A percentile compares a stretch with the other conserved stretches of the same genome.
These are phyloP conservation scores for Bubo bubo DNA, from an alignment of 2,113 vertebrate genomes.

Conservation along the genomic window DNA sequence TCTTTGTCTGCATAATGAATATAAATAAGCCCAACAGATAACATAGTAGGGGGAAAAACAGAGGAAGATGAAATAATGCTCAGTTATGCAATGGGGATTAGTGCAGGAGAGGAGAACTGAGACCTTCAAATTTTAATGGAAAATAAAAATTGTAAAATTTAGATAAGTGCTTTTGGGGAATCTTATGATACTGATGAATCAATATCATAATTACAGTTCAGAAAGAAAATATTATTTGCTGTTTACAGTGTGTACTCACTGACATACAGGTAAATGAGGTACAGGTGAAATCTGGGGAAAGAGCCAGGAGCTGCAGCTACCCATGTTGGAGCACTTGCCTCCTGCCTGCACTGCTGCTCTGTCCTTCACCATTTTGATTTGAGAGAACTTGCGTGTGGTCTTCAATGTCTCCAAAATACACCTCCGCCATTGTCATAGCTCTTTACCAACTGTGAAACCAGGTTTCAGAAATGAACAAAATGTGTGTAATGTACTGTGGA, in stretches of 20 bases:
- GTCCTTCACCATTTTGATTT: background rate
- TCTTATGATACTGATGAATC: background rate
- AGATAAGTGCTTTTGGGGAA: background rate
- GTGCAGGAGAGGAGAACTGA: background rate
- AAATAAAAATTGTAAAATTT: background rate
- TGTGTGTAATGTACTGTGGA: background rate
- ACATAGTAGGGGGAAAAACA: background rate
- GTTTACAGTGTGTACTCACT: background rate
- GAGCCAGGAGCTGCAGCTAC: background rate
- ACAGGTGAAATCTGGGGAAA: background rate
- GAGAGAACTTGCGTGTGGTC: rapidly evolving
- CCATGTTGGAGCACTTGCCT: rapidly evolving
- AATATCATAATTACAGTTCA: background rate
- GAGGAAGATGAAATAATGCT: background rate
- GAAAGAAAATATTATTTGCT: background rate
- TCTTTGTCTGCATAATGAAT: background rate
- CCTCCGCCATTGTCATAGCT: background rate
- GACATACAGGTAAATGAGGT: background rate
- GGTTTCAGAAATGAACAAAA: background rate
- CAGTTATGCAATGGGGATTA: background rate
- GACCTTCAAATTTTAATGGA: background rate
- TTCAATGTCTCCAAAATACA: background rate
- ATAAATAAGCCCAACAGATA: background rate
- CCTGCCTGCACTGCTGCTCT: background rate
- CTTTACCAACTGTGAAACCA: background rate